phyloP scores from a whole-genome alignment of 2,113 vertebrate genomes.

The Calyptomena viridis region DNA sequence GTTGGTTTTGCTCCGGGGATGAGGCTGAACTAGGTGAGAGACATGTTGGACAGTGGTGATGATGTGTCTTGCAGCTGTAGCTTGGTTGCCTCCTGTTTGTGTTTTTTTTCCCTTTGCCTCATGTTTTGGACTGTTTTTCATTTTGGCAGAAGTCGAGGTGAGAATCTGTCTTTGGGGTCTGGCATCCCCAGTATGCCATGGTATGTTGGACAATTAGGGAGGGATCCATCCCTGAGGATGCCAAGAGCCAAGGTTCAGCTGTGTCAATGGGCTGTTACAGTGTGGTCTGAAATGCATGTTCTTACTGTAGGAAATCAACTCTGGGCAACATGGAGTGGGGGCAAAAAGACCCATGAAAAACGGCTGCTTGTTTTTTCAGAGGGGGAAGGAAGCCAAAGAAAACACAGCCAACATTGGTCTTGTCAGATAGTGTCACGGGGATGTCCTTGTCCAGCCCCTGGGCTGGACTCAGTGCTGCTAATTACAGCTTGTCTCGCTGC shows the following conservation, averaged over 20 bases:
- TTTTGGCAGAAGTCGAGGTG: neutral
- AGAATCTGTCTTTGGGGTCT: neutral
- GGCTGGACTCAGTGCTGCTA: neutral
- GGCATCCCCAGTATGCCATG: fast-evolving
- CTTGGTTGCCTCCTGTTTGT: neutral
- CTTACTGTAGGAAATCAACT: neutral
- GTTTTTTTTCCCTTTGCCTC: neutral
- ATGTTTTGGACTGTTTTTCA: neutral
- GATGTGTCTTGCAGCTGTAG: neutral
- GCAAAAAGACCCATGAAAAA: neutral
- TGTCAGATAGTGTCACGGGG: neutral
- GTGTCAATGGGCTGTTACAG: neutral
- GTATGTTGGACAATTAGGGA: neutral
- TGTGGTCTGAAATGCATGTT: neutral
- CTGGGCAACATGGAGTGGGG: fast-evolving
- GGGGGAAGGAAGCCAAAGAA: neutral
- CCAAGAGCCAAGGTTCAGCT: neutral
- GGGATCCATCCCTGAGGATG: neutral
- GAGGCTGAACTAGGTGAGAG: neutral
- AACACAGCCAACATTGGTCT: neutral
- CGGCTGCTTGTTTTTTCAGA: neutral
- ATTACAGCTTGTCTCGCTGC: neutral
- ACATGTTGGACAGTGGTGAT: neutral
- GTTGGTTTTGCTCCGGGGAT: neutral
- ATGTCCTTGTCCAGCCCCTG: neutral